A percentile compares a stretch with the other conserved stretches of the same genome.
Evolutionary conservation across 2,113 vertebrate genomes (phyloP).

Genomic region (Orthonyx spaldingii): DNA sequence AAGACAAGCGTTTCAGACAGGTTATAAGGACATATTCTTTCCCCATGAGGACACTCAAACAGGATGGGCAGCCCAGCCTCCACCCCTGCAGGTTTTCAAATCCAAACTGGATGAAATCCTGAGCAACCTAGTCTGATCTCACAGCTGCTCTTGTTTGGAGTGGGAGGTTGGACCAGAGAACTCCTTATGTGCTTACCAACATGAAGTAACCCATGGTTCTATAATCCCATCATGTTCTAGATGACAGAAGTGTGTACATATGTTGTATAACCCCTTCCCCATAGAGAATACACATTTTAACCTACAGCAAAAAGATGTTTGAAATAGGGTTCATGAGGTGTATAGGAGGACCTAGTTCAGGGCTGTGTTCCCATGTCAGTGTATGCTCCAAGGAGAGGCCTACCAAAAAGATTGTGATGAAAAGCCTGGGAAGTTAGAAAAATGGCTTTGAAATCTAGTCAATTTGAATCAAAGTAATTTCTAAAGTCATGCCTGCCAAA

Average conservation of each 20-base stretch:
- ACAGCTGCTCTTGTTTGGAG: not conserved
- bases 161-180: not conserved
- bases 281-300: not conserved
- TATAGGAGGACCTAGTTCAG: not conserved
- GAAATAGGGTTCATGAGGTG: not conserved
- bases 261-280: not conserved
- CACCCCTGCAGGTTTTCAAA: not conserved
- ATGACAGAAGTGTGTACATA: not conserved
- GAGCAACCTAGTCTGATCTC: not conserved
- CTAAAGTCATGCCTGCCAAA: not conserved
- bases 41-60: not conserved
- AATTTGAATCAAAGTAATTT: not conserved
- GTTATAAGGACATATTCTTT: not conserved
- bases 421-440: not conserved
- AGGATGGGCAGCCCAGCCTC: not conserved
- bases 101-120: not conserved
- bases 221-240: not conserved
- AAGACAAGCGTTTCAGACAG: not conserved
- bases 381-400: not conserved
- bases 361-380: not conserved
- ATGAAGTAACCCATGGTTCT: not conserved
- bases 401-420: not conserved
- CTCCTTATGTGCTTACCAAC: not conserved
- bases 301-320: not conserved
- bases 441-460: not conserved